Base-by-base conservation (phyloP, 53 echinoderm and acorn worm genomes). In the Mesocentrotus franciscanus region DNA sequence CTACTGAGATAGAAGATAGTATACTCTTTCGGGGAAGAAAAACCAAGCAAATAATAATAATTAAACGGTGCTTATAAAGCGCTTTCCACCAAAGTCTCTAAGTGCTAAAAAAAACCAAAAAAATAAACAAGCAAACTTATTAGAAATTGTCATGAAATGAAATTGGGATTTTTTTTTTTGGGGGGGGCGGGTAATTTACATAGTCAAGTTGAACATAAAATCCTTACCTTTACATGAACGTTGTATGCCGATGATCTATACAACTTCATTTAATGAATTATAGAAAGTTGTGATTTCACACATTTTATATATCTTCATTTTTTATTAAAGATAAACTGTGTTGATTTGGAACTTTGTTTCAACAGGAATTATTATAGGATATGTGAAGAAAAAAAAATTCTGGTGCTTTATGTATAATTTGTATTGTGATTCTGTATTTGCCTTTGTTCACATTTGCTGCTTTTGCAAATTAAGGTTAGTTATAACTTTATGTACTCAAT, bases 401-500 rank as follows among this genome's bases (percentile, higher is more conserved):
- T 87, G 58, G 87, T 87, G 87, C 87, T 87, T 84, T 22, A 49
- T 58, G 87, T 57, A 85, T 87, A 27, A 87, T 87, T 85, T 58
- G 59, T 27, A 57, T 16, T 87, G 29, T n/a, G 16, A 85, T 58
- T 59, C n/a, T 18, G 0, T 0, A 87, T 58, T 29, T 87, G 56
- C 87, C 58, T 58, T 68, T 33, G 66, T 33, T n/a, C n/a, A 90
- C 20, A 91, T 62, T 18, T 91, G 66, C 91, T 91, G 91, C 62
- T 61, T 91, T 9, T 33, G 91, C 56, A 24, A 64, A 64, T 18
- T 24, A 17, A 29, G n/a, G n/a, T 29, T 64, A 90, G 84, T 49
- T 84, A 8, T 34, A 14, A 78, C 1, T 42, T 10, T 84, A 84
- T 22, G 7, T 84, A 84, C 18, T 84, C 18, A 55, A 84, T 84